Conservation (phyloP, 2,113 vertebrate species). For the Dasyprocta punctata region DNA sequence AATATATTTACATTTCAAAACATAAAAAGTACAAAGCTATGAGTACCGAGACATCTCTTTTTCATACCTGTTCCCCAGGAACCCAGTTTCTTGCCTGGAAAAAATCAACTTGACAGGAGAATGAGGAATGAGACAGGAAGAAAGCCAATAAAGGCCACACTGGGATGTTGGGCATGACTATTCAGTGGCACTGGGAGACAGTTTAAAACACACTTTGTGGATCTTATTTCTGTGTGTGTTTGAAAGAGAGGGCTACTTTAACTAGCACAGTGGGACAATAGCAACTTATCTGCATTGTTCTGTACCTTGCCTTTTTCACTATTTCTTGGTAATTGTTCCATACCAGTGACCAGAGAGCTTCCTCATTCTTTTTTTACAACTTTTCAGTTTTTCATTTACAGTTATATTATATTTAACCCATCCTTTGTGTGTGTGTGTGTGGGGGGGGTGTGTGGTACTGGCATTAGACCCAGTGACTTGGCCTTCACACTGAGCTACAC, state of each 20-base stretch:
- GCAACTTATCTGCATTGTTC: not conserved
- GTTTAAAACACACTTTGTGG: not conserved
- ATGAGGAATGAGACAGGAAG: not conserved
- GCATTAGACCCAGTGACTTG: not conserved
- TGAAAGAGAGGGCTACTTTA: not conserved
- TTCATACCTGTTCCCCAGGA: not conserved
- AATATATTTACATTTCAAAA: not conserved
- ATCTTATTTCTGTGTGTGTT: too few relatives aligned
- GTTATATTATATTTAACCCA: conserved; percentile 39
- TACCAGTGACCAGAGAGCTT: conserved; percentile 43
- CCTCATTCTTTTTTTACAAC: conserved; percentile 65
- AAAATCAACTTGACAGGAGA: not conserved
- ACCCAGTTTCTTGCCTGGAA: not conserved
- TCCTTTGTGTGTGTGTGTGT: not conserved
- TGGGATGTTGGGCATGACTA: not conserved
- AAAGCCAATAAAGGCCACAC: not conserved
- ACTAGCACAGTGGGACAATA: not conserved
- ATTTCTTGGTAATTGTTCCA: conserved; percentile 60
- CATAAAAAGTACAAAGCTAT: not conserved
- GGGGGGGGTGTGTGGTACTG: not conserved
- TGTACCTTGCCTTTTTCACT: not conserved
- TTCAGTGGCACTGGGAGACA: not conserved
- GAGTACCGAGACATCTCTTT: not conserved
- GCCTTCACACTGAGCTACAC: not conserved
- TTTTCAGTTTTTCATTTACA: conserved; percentile 41